Evolutionary conservation across 1,140 invertebrate species (phyloP).

Genomic region (Drosophila ambigua): DNA sequence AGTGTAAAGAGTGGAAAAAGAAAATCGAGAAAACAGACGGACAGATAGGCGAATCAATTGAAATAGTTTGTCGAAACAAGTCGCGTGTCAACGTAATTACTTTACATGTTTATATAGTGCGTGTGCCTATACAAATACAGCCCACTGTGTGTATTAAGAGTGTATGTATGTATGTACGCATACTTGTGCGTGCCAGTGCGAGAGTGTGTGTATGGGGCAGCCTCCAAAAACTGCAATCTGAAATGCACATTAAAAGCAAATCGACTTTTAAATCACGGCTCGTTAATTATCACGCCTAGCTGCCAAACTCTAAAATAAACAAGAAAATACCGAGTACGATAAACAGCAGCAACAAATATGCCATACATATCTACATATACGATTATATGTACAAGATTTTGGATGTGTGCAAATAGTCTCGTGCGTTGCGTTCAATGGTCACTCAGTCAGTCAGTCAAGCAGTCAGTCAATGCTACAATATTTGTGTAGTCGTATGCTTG

Average conservation of each 20-base stretch:
- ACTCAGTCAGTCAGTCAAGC: slow-evolving; percentile 38
- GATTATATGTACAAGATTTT: slow-evolving; percentile 25
- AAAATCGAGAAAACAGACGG: slow-evolving; percentile 39
- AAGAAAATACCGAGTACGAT: slow-evolving; percentile 18
- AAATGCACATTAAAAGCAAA: slow-evolving; percentile 64
- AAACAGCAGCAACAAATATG: slow-evolving; percentile 20
- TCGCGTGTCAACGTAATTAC: slow-evolving; percentile 70
- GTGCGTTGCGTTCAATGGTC: slow-evolving; percentile 57
- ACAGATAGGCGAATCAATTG: slow-evolving; percentile 27
- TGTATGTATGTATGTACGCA: slow-evolving; percentile 14
- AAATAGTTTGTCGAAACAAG: slow-evolving; percentile 71
- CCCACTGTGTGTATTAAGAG: not conserved
- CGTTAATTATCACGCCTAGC: slow-evolving; percentile 76
- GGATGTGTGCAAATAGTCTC: slow-evolving; percentile 31
- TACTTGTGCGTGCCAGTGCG: slow-evolving; percentile 14
- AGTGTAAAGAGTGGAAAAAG: slow-evolving; percentile 17
- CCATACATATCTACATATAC: too few relatives aligned
- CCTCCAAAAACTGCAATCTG: slow-evolving; percentile 70
- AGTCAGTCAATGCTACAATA: slow-evolving; percentile 40
- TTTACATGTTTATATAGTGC: slow-evolving; percentile 57
- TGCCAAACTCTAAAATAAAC: slow-evolving; percentile 49
- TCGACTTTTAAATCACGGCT: slow-evolving; percentile 66
- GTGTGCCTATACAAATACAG: slow-evolving; percentile 27
- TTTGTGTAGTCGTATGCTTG: not conserved
- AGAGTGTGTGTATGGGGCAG: slow-evolving; percentile 39